A percentile compares a stretch with the other conserved stretches of the same genome.
These are phyloP conservation scores for Apostichopus californicus DNA, from an alignment of 35 echinoderm and acorn worm species.

Conservation along the genomic window DNA sequence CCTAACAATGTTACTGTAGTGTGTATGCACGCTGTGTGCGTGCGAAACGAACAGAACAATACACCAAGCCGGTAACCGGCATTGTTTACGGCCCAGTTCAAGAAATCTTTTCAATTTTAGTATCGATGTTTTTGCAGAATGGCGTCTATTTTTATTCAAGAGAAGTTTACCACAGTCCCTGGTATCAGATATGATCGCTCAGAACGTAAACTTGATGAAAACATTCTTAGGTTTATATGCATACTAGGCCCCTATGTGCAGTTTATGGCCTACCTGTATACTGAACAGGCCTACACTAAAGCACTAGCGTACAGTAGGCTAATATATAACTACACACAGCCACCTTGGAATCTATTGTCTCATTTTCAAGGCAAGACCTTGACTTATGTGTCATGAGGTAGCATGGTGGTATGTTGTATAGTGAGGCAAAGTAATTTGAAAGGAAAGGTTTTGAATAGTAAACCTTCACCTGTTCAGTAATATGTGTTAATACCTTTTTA, in stretches of 20 bases:
- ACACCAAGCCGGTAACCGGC: slow-evolving; percentile 13
- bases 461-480: background rate
- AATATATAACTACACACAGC: background rate
- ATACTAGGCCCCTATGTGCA: too few relatives aligned
- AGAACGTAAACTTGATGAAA: background rate
- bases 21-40: background rate
- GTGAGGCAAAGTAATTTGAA: background rate
- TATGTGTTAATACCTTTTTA: background rate
- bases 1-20: background rate
- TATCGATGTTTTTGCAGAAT: background rate
- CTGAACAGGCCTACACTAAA: too few relatives aligned
- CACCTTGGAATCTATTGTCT: background rate
- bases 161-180: too few relatives aligned
- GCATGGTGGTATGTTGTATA: background rate
- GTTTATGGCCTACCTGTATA: too few relatives aligned
- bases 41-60: background rate
- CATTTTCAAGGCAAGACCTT: background rate
- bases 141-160: too few relatives aligned
- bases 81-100: slow-evolving; percentile 9
- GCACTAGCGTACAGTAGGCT: too few relatives aligned
- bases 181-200: background rate
- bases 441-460: background rate
- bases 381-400: background rate
- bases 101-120: background rate
- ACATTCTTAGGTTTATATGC: background rate